These are phyloP conservation scores for Osmerus eperlanus DNA, from an alignment of 2,113 vertebrate species.

Conservation along the genomic window DNA sequence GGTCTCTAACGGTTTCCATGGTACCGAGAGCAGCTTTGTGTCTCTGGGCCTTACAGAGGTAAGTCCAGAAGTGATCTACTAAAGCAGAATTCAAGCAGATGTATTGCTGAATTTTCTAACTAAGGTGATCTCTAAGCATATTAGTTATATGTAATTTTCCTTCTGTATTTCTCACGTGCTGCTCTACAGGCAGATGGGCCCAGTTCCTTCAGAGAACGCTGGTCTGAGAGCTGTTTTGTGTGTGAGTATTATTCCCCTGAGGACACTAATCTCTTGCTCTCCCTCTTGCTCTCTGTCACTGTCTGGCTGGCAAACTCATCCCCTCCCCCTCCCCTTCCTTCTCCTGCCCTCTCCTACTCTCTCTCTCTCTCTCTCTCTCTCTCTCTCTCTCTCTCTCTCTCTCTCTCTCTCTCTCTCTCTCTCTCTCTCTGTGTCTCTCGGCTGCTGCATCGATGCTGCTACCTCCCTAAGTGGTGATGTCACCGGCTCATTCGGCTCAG, in stretches of 20 bases:
- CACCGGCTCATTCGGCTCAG: conserved; percentile 70
- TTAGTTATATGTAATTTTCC: background rate
- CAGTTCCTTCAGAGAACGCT: conserved; percentile 1
- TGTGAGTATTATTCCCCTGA: conserved; percentile 19
- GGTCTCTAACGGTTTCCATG: conserved; percentile 14
- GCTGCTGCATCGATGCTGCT: conserved; percentile 70
- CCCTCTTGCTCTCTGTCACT: background rate
- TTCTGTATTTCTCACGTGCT: background rate
- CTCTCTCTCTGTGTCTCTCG: conserved; percentile 4
- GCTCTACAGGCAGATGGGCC: background rate
- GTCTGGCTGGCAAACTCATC: background rate
- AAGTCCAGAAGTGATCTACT: conserved; percentile 40
- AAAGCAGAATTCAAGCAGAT: conserved; percentile 33
- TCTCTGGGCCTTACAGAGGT: conserved; percentile 33
- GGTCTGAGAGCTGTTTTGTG: conserved; percentile 10
- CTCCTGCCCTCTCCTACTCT: conserved; percentile 22
- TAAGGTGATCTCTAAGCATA: background rate
- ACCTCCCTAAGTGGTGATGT: conserved; percentile 71
- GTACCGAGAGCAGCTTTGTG: conserved; percentile 25
- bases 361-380: conserved; percentile 12
- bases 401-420: conserved; percentile 15
- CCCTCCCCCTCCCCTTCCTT: background rate
- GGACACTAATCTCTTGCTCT: conserved; percentile 41
- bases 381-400: conserved; percentile 13
- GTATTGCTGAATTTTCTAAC: background rate